phyloP scores from a whole-genome alignment of 2,888 invertebrate genomes.

The Adineta ricciae region DNA sequence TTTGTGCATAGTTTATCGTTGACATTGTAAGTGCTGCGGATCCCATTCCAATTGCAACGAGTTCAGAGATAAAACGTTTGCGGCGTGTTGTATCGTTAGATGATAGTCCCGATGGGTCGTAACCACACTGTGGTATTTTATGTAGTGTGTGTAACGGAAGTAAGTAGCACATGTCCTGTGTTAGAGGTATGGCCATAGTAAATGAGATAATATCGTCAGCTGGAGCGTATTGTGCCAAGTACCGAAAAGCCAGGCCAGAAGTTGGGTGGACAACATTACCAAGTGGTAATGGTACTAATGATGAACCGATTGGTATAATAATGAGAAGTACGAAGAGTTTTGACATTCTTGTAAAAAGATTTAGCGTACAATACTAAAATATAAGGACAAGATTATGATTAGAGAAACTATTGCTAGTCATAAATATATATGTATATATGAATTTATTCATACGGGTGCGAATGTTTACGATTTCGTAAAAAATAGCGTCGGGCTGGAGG shows the following conservation, averaged over 20 bases:
- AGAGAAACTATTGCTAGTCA: too few species aligned
- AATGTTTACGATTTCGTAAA: too few species aligned
- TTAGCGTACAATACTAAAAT: too few species aligned
- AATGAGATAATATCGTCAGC: background rate
- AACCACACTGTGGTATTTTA: background rate
- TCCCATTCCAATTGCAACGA: background rate
- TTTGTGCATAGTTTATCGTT: background rate
- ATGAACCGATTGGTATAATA: too few species aligned
- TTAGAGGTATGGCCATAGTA: background rate
- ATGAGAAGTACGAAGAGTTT: too few species aligned
- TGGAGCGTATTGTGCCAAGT: background rate
- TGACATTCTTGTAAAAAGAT: too few species aligned
- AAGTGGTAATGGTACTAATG: background rate
- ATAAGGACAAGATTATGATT: too few species aligned
- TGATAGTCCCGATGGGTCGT: background rate
- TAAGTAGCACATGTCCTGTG: background rate
- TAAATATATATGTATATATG: too few species aligned
- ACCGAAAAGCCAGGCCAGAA: background rate
- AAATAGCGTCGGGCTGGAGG: too few species aligned
- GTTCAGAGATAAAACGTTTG: background rate
- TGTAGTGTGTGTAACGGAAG: background rate
- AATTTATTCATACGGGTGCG: too few species aligned
- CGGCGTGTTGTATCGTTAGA: background rate
- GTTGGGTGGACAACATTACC: background rate
- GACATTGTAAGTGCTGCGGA: background rate